These are phyloP conservation scores for Heteromurus nitidus DNA, from an alignment of 2,888 invertebrate species.

Conservation along the genomic window DNA sequence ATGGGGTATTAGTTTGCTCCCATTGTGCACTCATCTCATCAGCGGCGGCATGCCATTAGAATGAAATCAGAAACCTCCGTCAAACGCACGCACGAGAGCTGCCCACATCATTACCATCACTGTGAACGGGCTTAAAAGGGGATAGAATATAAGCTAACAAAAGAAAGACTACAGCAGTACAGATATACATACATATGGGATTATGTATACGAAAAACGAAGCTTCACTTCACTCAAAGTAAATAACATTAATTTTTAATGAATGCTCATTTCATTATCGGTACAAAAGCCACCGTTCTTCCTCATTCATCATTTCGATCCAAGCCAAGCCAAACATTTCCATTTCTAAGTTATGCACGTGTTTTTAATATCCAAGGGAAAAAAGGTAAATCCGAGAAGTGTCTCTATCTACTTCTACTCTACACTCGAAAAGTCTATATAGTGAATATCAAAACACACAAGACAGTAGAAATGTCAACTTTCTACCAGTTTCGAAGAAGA, in stretches of 20 bases:
- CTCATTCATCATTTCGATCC: background rate
- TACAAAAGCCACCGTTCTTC: background rate
- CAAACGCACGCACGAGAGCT: background rate
- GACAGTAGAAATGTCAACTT: background rate
- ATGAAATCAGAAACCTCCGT: background rate
- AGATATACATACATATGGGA: no score
- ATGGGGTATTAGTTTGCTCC: background rate
- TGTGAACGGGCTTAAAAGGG: background rate
- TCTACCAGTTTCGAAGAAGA: background rate
- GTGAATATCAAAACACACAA: background rate
- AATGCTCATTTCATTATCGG: conserved; percentile 11
- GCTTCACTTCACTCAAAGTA: conserved; percentile 14
- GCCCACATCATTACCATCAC: background rate
- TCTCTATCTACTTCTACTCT: background rate
- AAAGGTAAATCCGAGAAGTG: background rate
- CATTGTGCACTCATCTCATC: background rate
- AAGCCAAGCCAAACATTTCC: background rate
- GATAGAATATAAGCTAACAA: background rate
- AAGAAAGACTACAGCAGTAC: background rate
- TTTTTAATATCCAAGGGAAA: background rate
- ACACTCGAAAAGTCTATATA: background rate
- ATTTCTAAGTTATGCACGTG: background rate
- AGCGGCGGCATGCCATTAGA: background rate
- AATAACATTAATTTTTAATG: conserved; percentile 16
- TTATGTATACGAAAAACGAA: no score